phyloP scores from a whole-genome alignment of 2,797 vertebrate genomes.

The Novumbra hubbsi region DNA sequence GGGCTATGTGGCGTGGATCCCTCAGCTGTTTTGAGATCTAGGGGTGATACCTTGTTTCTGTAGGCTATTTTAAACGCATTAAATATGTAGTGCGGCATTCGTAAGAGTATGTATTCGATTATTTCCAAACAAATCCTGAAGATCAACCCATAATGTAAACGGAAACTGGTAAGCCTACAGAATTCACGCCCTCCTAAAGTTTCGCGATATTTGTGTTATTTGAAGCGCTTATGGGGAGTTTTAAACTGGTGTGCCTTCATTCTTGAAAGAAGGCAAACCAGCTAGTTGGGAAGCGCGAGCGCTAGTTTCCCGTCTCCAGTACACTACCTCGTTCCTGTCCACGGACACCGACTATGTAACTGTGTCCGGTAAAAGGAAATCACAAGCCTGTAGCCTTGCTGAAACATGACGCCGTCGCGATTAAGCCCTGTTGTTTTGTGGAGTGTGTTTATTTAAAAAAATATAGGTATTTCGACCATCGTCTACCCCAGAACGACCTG shows the following conservation, averaged over 20 bases:
- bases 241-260: conserved; percentile 17
- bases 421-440: conserved; percentile 1
- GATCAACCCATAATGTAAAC: conserved; percentile 8
- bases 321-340: neutral
- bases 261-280: conserved; percentile 4
- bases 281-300: conserved; percentile 6
- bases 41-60: conserved; percentile 66
- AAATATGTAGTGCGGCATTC: conserved; percentile 23
- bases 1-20: conserved; percentile 68
- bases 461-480: neutral
- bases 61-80: conserved; percentile 19
- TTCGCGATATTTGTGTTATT: conserved; percentile 8
- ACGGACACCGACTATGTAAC: neutral
- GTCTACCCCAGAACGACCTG: neutral
- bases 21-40: conserved; percentile 57
- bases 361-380: neutral
- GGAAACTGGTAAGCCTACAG: neutral
- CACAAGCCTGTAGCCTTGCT: neutral
- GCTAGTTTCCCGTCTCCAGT: neutral
- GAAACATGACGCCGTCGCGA: conserved; percentile 12
- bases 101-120: neutral
- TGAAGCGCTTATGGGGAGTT: conserved; percentile 11
- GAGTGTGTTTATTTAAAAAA: neutral
- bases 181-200: conserved; percentile 7
- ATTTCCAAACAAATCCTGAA: neutral